A percentile compares a stretch with the other conserved stretches of the same genome.
These are phyloP conservation scores for Monochamus saltuarius DNA, from an alignment of 1,140 invertebrate species.

Conservation along the genomic window DNA sequence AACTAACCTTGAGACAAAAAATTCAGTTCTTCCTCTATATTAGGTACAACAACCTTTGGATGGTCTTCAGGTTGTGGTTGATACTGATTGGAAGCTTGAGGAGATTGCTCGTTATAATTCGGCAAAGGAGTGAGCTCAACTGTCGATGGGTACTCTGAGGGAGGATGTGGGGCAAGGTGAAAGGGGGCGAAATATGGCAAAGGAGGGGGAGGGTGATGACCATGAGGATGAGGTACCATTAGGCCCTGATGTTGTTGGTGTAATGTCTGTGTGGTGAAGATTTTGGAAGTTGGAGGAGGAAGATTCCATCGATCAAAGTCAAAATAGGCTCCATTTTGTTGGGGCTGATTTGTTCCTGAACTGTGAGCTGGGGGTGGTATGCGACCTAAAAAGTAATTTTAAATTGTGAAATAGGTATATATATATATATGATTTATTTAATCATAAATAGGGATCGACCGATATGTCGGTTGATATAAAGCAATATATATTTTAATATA, in stretches of 20 bases:
- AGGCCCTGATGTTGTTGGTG: conserved; percentile 61
- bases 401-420: too few species aligned
- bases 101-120: conserved; percentile 55
- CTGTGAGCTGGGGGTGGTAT: conserved; percentile 71
- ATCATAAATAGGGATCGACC: too few species aligned
- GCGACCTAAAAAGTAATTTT: conserved; percentile 45
- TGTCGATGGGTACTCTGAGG: conserved; percentile 59
- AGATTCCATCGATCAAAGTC: conserved; percentile 75
- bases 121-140: conserved; percentile 63
- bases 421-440: too few species aligned
- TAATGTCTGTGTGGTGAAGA: conserved; percentile 63
- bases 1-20: conserved; percentile 66
- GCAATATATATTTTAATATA: too few species aligned
- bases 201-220: conserved; percentile 58
- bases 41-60: conserved; percentile 79
- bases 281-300: conserved; percentile 63
- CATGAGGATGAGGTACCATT: conserved; percentile 57
- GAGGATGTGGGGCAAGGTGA: conserved; percentile 62
- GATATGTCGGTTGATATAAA: too few species aligned
- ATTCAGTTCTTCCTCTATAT: conserved; percentile 81
- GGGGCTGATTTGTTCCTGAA: conserved; percentile 63
- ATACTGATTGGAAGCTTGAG: conserved; percentile 27
- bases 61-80: conserved; percentile 60
- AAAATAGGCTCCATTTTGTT: conserved; percentile 65
- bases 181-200: conserved; percentile 70